Percentiles rank a stretch among this genome's conserved stretches.
These are phyloP conservation scores for Hafferia zeledoni DNA, from an alignment of 2,797 vertebrate genomes.

Conservation along the genomic window DNA sequence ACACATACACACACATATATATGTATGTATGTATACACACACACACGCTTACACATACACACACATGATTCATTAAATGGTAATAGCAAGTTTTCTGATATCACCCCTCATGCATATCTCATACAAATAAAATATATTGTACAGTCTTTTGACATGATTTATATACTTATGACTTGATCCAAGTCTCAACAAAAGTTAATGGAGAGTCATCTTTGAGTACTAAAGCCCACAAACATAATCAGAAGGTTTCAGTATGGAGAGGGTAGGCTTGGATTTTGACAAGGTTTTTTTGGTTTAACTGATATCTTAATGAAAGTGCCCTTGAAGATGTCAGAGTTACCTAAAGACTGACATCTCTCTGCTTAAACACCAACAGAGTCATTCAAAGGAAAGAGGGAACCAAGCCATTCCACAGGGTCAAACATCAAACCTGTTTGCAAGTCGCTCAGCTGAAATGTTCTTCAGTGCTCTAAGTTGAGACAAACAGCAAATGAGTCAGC, in stretches of 20 bases:
- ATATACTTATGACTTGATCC: conserved; percentile 3
- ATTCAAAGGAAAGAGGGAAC: neutral
- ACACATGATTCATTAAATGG: conserved; percentile 13
- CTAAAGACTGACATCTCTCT: conserved; percentile 9
- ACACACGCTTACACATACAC: neutral
- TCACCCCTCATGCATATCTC: conserved; percentile 16
- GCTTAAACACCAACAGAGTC: neutral
- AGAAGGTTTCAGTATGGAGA: neutral
- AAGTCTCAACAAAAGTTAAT: conserved; percentile 4
- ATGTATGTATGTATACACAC: neutral
- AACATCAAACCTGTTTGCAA: conserved; percentile 13
- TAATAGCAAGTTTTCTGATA: conserved; percentile 9
- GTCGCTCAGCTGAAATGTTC: conserved; percentile 1
- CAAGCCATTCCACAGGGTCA: neutral
- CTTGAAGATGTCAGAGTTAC: conserved; percentile 1
- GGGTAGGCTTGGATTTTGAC: neutral
- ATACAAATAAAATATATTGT: conserved; percentile 36
- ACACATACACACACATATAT: neutral
- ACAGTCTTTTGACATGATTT: neutral
- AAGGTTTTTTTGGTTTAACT: neutral
- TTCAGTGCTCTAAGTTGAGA: neutral
- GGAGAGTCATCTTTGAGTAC: neutral
- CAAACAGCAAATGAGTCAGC: neutral
- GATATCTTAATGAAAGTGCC: conserved; percentile 21
- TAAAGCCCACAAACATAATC: neutral